These are phyloP conservation scores for Colletes latitarsis DNA, from an alignment of 1,140 invertebrate genomes.

Conservation along the genomic window DNA sequence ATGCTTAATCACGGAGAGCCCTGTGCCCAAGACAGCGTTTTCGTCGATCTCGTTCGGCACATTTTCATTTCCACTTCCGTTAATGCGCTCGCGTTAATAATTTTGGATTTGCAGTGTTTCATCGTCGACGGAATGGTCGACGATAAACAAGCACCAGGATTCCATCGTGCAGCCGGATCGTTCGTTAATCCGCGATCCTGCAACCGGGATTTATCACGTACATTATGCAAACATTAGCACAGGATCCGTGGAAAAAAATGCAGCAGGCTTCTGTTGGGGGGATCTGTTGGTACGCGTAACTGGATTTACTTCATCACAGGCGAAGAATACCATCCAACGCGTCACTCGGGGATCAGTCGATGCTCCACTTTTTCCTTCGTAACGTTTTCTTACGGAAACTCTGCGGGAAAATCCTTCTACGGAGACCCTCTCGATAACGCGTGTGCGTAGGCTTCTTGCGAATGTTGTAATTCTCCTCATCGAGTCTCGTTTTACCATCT, in stretches of 20 bases:
- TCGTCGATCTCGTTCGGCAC: no score
- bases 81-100: neutral
- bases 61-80: no score
- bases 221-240: conserved; percentile 47
- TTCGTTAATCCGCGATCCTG: conserved; percentile 60
- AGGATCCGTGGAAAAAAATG: conserved; percentile 5
- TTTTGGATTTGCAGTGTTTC: neutral
- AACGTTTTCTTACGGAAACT: neutral
- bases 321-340: neutral
- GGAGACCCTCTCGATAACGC: neutral
- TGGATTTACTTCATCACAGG: conserved; percentile 8
- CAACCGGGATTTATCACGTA: conserved; percentile 56
- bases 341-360: conserved; percentile 3
- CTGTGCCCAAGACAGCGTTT: no score
- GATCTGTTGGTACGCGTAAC: neutral
- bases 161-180: conserved; percentile 40
- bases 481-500: no score
- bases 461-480: no score
- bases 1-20: no score
- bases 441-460: neutral
- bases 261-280: no score
- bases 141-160: conserved; percentile 51
- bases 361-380: no score
- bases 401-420: neutral
- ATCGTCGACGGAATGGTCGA: conserved; percentile 7